Evolutionary conservation across 2,888 invertebrate species (phyloP).

Genomic region (Laothoe populi): DNA sequence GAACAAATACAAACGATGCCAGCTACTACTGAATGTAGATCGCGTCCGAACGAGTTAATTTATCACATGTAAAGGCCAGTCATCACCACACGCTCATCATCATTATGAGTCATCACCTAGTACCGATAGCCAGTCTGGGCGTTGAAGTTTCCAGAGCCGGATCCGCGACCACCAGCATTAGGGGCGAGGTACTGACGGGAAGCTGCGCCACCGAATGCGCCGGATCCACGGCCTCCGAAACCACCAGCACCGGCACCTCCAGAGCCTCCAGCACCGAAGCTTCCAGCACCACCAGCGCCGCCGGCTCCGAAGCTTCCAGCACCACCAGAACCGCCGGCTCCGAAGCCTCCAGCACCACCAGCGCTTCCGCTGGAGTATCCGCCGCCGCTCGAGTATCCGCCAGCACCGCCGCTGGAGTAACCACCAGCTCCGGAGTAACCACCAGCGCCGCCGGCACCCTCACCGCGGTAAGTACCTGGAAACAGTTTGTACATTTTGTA

Average conservation of each 20-base stretch:
- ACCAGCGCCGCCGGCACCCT: constrained; percentile 58
- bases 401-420: constrained; percentile 41
- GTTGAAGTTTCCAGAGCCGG: constrained; percentile 77
- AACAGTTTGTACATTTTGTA: too few relatives aligned
- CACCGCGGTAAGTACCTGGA: constrained; percentile 77
- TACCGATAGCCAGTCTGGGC: constrained; percentile 76
- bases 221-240: constrained; percentile 40
- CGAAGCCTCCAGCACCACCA: constrained; percentile 35
- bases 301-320: constrained; percentile 27
- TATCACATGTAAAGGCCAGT: constrained; percentile 16
- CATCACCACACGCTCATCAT: constrained; percentile 47
- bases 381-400: constrained; percentile 36
- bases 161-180: constrained; percentile 66
- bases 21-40: background rate
- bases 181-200: constrained; percentile 78
- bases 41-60: constrained; percentile 7
- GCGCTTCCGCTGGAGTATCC: constrained; percentile 34
- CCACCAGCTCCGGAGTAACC: constrained; percentile 42
- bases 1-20: background rate
- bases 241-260: constrained; percentile 41
- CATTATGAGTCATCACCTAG: constrained; percentile 46
- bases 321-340: constrained; percentile 37
- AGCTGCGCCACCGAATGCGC: constrained; percentile 56
- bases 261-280: constrained; percentile 41
- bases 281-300: constrained; percentile 44